Evolutionary conservation across 2,797 vertebrate species (phyloP).

Genomic region (Acanthurus leucopareius): DNA sequence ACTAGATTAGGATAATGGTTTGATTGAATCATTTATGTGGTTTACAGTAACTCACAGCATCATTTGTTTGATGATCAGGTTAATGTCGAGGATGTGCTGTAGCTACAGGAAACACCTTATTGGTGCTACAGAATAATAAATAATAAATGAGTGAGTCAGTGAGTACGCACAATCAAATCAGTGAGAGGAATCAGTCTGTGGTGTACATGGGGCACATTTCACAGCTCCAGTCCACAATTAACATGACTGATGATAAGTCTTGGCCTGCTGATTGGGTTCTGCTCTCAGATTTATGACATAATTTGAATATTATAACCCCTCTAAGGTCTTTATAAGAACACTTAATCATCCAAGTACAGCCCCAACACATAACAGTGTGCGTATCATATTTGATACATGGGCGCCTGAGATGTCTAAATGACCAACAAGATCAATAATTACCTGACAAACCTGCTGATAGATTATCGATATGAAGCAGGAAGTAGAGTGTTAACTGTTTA

Average conservation of each 20-base stretch:
- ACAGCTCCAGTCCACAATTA: conserved; percentile 57
- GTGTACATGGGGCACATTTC: conserved; percentile 46
- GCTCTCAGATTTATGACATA: conserved; percentile 66
- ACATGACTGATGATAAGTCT: conserved; percentile 61
- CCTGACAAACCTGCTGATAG: neutral
- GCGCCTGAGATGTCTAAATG: neutral
- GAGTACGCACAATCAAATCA: conserved; percentile 56
- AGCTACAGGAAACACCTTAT: conserved; percentile 68
- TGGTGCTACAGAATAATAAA: conserved; percentile 56
- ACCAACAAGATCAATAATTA: conserved; percentile 16
- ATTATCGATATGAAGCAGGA: neutral
- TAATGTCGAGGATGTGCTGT: conserved; percentile 36
- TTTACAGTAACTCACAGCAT: conserved; percentile 59
- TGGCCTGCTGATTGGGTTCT: conserved; percentile 61
- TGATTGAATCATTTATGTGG: conserved; percentile 62
- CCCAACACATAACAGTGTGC: neutral
- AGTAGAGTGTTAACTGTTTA: neutral
- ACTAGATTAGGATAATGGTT: conserved; percentile 55
- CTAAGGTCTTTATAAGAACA: conserved; percentile 61
- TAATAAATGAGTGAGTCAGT: conserved; percentile 62
- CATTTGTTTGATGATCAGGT: conserved; percentile 59
- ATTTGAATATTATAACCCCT: conserved; percentile 52
- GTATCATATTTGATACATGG: conserved; percentile 1
- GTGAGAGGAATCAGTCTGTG: conserved; percentile 46
- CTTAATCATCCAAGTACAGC: conserved; percentile 55